Evolutionary conservation across 2,888 invertebrate species (phyloP), one percentile per base, ranked within the genome.

Genomic region (Oscheius onirici): DNA sequence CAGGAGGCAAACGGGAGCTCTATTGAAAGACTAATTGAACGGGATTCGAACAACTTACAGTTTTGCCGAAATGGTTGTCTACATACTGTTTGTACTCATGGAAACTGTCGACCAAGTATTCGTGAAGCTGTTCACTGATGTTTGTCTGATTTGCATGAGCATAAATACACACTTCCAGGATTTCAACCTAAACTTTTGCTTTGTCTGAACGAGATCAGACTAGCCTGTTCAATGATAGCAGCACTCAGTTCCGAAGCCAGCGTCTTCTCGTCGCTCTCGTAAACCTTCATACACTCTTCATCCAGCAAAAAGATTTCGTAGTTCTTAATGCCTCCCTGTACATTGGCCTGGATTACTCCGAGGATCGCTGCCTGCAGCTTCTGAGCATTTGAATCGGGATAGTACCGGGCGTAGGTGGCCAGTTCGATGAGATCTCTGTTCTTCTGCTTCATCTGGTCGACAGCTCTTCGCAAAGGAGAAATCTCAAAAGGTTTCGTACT

Each of bases 91-190:
- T 74, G 72, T 84, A 78, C 41, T 73, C 74, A 26, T 68, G 55
- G 63, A 83, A 84, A 1, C 76, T 72, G 24, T 81, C 79, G 22
- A 83, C 76, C 57, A 84, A 58, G 24, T 72, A 69, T 0, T 77
- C 77, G 76, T 85, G 84, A 49, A 85, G 76, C 2, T 52, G 49
- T 71, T 72, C 63, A 20, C 22, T 63, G 49, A 46, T n/a, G 52
- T 63, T 41, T 15, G 66, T 13, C 2, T 66, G 69, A 43, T 52
- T 72, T 1, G 80, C 75, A 71, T 85, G 84, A 13, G 80, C 80
- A 65, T 74, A 84, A 54, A 85, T 74, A 55, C 84, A 80, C 72
- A 80, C 82, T 70, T 85, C 85, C 10, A 85, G 73, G 26, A 85
- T 82, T 22, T 82, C 76, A 5, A 84, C 76, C 71, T 75, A 26